Evolutionary conservation across 2,113 vertebrate genomes (phyloP), one percentile per base, ranked within the genome.

Genomic region (Strix uralensis): DNA sequence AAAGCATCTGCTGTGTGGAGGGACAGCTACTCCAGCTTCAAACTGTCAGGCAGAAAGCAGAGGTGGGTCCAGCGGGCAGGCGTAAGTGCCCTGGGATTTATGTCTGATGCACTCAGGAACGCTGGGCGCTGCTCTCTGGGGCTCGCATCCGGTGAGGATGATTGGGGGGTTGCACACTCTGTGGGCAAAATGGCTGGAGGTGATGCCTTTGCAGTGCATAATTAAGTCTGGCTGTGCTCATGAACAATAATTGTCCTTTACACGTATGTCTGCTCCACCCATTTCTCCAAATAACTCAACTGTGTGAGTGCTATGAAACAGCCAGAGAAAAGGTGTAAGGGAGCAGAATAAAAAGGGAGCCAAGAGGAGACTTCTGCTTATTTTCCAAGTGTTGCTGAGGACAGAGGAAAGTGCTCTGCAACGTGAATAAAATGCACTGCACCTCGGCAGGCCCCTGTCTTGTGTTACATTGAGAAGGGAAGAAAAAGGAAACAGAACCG

Each of bases 131-230:
- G 40, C 32, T 73, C 55, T 57, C 51, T 11, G 59, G 46, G 52
- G 27, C 44, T 88, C 0, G 0, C 3, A 10, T 13, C 10, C 6
- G 3, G 49, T 30, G n/a, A 72, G 57, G 57, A 18, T 6, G 18
- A 11, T 5, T 25, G 47, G 21, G n/a, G 27, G 32, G 40, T 20
- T 70, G 47, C 15, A 26, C 54, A 2, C 7, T 6, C 44, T 70
- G 57, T 1, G 1, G 34, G 49, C n/a, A 36, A 55, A 81, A 42
- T 19, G 19, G 59, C 79, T 42, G 16, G 2, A 0, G 19, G 19
- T 23, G 51, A 34, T 66, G 59, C 69, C 4, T 2, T 8, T 32
- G 19, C 47, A 67, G 57, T 0, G 0, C 52, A 10, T 38, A 72
- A 14, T 34, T 29, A 27, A 70, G 36, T 25, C 52, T 92, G 66